phyloP scores from a whole-genome alignment of 1,140 invertebrate genomes.

The Steinernema khuongi region DNA sequence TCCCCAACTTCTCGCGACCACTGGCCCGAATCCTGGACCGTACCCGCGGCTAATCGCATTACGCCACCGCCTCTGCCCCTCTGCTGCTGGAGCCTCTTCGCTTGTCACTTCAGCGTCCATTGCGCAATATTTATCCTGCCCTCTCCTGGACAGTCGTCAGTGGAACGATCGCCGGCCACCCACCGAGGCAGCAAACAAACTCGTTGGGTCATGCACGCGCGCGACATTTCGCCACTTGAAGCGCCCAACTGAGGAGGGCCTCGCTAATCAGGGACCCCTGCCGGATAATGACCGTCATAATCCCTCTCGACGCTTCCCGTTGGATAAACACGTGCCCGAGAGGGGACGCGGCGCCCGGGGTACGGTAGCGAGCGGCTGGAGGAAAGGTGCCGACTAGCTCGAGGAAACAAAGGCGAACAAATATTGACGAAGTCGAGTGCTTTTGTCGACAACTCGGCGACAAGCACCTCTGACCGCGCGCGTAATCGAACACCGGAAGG shows the following conservation, averaged over 20 bases:
- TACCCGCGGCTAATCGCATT: background rate
- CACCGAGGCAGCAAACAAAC: background rate
- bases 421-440: constrained; percentile 9
- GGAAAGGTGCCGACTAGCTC: background rate
- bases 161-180: background rate
- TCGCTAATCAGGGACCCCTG: constrained; percentile 12
- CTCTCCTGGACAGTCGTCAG: background rate
- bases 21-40: background rate
- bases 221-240: constrained; percentile 9
- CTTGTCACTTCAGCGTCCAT: background rate
- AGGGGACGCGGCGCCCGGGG: too few species aligned
- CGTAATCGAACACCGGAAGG: constrained; percentile 10
- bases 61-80: background rate
- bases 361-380: too few species aligned
- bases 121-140: constrained; percentile 13
- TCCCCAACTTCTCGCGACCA: background rate
- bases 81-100: background rate
- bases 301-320: background rate
- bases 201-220: constrained; percentile 12
- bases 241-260: background rate
- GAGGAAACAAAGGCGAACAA: background rate
- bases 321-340: background rate
- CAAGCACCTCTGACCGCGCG: background rate
- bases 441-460: constrained; percentile 1
- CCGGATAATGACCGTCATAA: constrained; percentile 5